Percentiles rank a stretch among this genome's conserved stretches.
phyloP scores from a whole-genome alignment of 2,113 vertebrate genomes.

The Nesogale talazaci region DNA sequence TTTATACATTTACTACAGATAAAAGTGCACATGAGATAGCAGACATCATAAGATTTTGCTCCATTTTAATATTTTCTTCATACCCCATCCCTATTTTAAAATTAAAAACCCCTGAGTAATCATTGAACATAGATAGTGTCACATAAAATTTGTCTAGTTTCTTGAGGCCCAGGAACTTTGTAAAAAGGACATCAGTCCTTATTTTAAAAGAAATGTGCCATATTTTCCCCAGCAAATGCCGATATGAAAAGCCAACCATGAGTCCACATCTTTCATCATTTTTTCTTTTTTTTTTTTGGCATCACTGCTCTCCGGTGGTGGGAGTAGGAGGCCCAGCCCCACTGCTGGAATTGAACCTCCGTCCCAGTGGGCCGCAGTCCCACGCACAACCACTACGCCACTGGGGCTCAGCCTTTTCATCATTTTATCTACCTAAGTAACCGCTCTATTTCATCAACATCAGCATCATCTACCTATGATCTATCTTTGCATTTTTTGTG shows the following conservation, averaged over 20 bases:
- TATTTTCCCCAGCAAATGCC: background rate
- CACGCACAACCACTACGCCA: no score
- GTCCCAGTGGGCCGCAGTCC: no score
- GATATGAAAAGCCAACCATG: background rate
- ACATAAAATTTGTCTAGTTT: slow-evolving; percentile 9
- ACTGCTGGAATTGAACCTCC: no score
- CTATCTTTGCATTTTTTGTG: background rate
- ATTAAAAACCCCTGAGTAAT: slow-evolving; percentile 48
- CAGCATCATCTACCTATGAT: no score
- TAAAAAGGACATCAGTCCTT: background rate
- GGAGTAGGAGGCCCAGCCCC: no score
- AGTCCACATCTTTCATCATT: background rate
- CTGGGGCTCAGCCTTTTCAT: no score
- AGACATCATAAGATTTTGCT: slow-evolving; percentile 26
- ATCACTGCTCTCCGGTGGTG: no score
- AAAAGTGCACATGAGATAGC: slow-evolving; percentile 30
- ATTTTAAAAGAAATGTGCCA: background rate
- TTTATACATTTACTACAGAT: background rate
- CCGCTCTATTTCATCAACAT: no score
- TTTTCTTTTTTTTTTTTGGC: no score
- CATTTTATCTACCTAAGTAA: no score
- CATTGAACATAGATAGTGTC: background rate
- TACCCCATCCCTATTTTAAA: slow-evolving; percentile 58
- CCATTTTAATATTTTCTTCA: slow-evolving; percentile 56
- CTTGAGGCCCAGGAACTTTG: background rate